A percentile compares a stretch with the other conserved stretches of the same genome.
These are phyloP conservation scores for Chloromyia formosa DNA, from an alignment of 2,888 invertebrate genomes.

Conservation along the genomic window DNA sequence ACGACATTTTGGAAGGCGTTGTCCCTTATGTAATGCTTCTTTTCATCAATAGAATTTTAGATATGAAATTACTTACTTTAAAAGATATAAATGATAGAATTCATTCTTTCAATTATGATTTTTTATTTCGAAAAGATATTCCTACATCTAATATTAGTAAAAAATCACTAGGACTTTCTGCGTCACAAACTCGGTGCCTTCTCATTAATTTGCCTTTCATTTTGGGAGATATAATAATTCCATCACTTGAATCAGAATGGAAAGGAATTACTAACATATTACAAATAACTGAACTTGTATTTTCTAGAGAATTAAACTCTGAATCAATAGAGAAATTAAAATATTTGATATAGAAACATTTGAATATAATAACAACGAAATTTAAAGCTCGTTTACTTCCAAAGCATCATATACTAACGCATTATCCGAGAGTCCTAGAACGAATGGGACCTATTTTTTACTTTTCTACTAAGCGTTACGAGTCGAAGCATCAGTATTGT, in stretches of 20 bases:
- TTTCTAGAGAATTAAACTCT: slow-evolving; percentile 14
- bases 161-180: slow-evolving; percentile 43
- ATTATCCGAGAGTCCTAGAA: slow-evolving; percentile 35
- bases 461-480: slow-evolving; percentile 38
- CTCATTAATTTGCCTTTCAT: slow-evolving; percentile 38
- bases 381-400: slow-evolving; percentile 37
- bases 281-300: slow-evolving; percentile 37
- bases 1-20: slow-evolving; percentile 47
- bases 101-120: slow-evolving; percentile 44
- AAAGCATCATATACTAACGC: slow-evolving; percentile 42
- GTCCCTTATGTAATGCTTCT: slow-evolving; percentile 37
- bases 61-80: slow-evolving; percentile 32
- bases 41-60: slow-evolving; percentile 41
- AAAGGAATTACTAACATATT: slow-evolving; percentile 23
- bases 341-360: slow-evolving; percentile 16
- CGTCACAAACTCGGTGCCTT: slow-evolving; percentile 24
- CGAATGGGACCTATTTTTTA: slow-evolving; percentile 28
- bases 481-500: slow-evolving; percentile 42
- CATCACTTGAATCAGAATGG: not conserved
- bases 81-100: slow-evolving; percentile 45
- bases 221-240: slow-evolving; percentile 42
- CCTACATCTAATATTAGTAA: slow-evolving; percentile 35
- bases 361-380: slow-evolving; percentile 19
- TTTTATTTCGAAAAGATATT: slow-evolving; percentile 31
- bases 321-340: slow-evolving; percentile 3